phyloP scores from a whole-genome alignment of 2,888 invertebrate species.

The Cephus sareptanus region DNA sequence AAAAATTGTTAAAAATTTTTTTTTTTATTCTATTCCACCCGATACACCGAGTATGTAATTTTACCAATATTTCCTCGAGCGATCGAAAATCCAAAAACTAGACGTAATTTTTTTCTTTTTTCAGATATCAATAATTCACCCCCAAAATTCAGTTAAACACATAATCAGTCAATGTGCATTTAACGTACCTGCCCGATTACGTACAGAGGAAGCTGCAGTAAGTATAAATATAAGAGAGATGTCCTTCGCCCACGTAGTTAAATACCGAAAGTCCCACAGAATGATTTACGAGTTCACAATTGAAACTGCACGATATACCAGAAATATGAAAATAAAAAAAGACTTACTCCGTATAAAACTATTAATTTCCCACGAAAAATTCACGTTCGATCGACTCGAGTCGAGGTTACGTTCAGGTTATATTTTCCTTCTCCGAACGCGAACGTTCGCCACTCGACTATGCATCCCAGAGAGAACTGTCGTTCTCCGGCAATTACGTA shows the following conservation, averaged over 20 bases:
- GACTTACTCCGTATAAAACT: background rate
- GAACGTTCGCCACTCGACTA: background rate
- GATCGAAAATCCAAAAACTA: background rate
- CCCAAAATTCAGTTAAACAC: background rate
- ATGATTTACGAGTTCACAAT: conserved; percentile 44
- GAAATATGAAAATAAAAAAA: background rate
- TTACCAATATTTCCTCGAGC: background rate
- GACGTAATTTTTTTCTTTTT: background rate
- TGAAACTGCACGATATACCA: conserved; percentile 38
- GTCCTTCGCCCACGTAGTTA: conserved; percentile 30
- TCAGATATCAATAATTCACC: background rate
- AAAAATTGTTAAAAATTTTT: too few relatives aligned
- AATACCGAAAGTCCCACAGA: conserved; percentile 21
- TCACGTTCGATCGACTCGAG: background rate
- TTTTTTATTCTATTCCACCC: too few relatives aligned
- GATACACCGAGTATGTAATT: background rate
- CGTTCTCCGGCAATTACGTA: background rate
- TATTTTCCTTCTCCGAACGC: background rate
- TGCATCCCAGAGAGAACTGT: background rate
- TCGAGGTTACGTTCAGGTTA: background rate
- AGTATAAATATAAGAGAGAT: conserved; percentile 35
- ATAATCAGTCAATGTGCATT: background rate
- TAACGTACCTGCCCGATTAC: background rate
- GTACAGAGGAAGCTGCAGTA: conserved; percentile 19
- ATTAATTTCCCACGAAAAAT: background rate